These are phyloP conservation scores for Chelon labrosus DNA, from an alignment of 2,797 vertebrate species.

Conservation along the genomic window DNA sequence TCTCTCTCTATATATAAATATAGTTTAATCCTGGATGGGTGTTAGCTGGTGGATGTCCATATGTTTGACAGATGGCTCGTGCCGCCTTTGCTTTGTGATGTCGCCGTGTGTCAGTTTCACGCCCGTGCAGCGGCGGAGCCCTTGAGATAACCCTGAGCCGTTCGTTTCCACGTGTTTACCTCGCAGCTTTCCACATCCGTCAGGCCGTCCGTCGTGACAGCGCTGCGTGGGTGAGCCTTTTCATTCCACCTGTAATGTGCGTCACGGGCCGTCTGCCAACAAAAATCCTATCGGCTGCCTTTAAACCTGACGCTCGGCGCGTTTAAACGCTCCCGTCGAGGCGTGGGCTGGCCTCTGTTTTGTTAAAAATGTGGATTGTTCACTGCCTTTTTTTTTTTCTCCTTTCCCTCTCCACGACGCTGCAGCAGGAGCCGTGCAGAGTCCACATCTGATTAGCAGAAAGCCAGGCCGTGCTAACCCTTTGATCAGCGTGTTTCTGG, in stretches of 20 bases:
- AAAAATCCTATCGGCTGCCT: conserved; percentile 5
- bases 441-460: conserved; percentile 80
- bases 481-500: conserved; percentile 87
- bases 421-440: conserved; percentile 45
- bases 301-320: neutral
- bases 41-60: conserved; percentile 34
- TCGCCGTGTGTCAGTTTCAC: conserved; percentile 17
- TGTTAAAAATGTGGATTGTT: conserved; percentile 29
- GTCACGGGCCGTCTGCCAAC: conserved; percentile 24
- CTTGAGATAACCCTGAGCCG: conserved; percentile 41
- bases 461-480: conserved; percentile 81
- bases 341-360: conserved; percentile 1
- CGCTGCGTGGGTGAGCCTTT: conserved; percentile 25
- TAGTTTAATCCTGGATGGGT: conserved; percentile 12
- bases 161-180: conserved; percentile 46
- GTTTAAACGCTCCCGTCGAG: neutral
- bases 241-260: conserved; percentile 56
- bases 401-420: conserved; percentile 18
- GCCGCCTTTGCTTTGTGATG: conserved; percentile 33
- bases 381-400: conserved; percentile 2
- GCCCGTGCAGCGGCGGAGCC: conserved; percentile 35
- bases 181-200: conserved; percentile 30
- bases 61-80: conserved; percentile 59
- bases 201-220: conserved; percentile 8
- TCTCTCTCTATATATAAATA: neutral